Percentiles rank a stretch among this genome's conserved stretches.
These are phyloP conservation scores for Microctonus hyperodae DNA, from an alignment of 2,888 invertebrate genomes.

Conservation along the genomic window DNA sequence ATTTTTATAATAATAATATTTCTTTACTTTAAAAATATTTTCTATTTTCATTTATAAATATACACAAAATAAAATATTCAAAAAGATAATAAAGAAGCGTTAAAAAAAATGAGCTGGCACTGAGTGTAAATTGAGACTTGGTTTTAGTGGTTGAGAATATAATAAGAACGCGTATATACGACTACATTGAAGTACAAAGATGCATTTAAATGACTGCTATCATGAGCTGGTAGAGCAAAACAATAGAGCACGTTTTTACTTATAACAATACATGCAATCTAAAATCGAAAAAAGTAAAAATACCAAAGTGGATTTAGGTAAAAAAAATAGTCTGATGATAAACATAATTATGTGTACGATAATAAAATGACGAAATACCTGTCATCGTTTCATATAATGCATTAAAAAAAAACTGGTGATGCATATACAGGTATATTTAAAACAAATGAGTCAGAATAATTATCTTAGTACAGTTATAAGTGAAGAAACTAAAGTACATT, in stretches of 20 bases:
- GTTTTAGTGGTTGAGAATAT: background rate
- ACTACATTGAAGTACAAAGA: conserved; percentile 26
- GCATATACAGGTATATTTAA: background rate
- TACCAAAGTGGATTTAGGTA: background rate
- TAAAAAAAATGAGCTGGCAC: background rate
- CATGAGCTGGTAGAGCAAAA: background rate
- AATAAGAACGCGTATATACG: conserved; percentile 7
- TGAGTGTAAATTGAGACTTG: conserved; percentile 6
- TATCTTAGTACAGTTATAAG: background rate
- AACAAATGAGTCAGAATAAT: background rate
- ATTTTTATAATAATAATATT: too few species aligned
- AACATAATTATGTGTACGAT: background rate
- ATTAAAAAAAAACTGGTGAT: background rate
- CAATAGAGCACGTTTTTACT: background rate
- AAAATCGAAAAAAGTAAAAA: background rate
- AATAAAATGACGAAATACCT: too few species aligned
- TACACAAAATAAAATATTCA: too few species aligned
- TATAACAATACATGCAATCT: background rate
- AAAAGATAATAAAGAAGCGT: background rate
- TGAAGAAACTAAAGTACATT: background rate
- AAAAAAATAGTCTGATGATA: too few species aligned
- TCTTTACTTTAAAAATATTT: too few species aligned
- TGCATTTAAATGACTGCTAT: conserved; percentile 27
- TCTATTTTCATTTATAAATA: too few species aligned
- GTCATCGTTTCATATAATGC: background rate